Conservation (phyloP, 2,797 vertebrate species). For the Pelobates cultripes region DNA sequence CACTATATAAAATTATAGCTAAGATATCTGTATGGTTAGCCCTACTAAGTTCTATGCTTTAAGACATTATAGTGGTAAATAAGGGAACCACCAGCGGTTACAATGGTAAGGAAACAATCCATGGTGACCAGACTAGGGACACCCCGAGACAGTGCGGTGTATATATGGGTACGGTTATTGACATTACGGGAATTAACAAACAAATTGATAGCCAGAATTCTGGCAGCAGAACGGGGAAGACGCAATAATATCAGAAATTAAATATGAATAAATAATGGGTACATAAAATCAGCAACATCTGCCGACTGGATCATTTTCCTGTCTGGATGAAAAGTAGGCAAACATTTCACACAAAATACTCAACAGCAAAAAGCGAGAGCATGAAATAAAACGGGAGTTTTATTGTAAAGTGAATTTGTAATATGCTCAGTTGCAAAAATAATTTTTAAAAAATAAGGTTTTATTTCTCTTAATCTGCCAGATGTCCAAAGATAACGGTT, state of each 20-base stretch:
- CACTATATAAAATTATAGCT: too few relatives aligned
- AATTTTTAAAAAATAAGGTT: background rate
- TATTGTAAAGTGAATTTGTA: background rate
- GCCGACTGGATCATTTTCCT: slow-evolving; percentile 19
- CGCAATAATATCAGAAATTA: slow-evolving; percentile 31
- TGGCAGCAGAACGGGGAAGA: background rate
- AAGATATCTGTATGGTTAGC: too few relatives aligned
- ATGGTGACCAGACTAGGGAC: too few relatives aligned
- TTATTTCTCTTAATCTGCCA: slow-evolving; percentile 2
- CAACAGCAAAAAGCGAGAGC: slow-evolving; percentile 7
- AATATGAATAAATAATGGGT: slow-evolving; percentile 17
- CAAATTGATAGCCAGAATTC: background rate
- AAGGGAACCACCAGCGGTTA: too few relatives aligned
- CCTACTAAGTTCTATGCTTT: too few relatives aligned
- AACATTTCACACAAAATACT: slow-evolving; percentile 11
- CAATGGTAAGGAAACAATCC: too few relatives aligned
- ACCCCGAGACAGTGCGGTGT: background rate
- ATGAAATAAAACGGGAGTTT: background rate
- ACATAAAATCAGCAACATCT: slow-evolving; percentile 28
- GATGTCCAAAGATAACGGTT: background rate
- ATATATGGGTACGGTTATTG: background rate
- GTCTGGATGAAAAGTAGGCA: slow-evolving; percentile 8
- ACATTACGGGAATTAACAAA: background rate
- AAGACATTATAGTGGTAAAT: too few relatives aligned
- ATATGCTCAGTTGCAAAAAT: background rate